A percentile compares a stretch with the other conserved stretches of the same genome.
Evolutionary conservation across 2,888 invertebrate species (phyloP).

Genomic region (Gisinianus flammeolus): DNA sequence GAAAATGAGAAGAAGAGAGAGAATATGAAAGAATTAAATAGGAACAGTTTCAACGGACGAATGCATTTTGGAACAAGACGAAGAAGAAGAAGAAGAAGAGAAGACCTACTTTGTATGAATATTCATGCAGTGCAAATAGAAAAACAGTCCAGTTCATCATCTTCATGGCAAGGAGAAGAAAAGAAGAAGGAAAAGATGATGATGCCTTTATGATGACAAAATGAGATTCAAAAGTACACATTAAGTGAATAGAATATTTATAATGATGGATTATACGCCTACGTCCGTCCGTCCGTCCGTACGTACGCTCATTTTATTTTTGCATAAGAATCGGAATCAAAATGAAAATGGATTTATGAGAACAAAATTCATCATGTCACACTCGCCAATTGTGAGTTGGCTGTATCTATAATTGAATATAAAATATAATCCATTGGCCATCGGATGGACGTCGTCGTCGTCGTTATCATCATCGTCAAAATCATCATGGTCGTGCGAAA

Average conservation of each 20-base stretch:
- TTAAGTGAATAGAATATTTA: neutral
- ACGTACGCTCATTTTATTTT: too few relatives aligned
- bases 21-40: slow-evolving; percentile 4
- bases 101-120: slow-evolving; percentile 34
- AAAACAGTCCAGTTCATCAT: slow-evolving; percentile 29
- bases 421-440: neutral
- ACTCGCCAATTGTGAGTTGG: too few relatives aligned
- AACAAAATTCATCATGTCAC: too few relatives aligned
- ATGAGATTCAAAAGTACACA: slow-evolving; percentile 2
- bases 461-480: neutral
- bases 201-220: slow-evolving; percentile 28
- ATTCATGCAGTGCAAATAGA: slow-evolving; percentile 7
- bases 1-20: neutral
- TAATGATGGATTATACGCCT: too few relatives aligned
- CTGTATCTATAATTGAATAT: too few relatives aligned
- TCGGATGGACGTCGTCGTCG: neutral
- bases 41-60: slow-evolving; percentile 38
- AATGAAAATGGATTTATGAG: too few relatives aligned
- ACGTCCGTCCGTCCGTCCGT: too few relatives aligned
- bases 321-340: too few relatives aligned
- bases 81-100: neutral
- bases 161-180: neutral
- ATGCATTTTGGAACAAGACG: slow-evolving; percentile 14
- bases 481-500: neutral
- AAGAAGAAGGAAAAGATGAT: neutral